Evolutionary conservation across 2,797 vertebrate genomes (phyloP).

Genomic region (Enteromius trimaculatus): DNA sequence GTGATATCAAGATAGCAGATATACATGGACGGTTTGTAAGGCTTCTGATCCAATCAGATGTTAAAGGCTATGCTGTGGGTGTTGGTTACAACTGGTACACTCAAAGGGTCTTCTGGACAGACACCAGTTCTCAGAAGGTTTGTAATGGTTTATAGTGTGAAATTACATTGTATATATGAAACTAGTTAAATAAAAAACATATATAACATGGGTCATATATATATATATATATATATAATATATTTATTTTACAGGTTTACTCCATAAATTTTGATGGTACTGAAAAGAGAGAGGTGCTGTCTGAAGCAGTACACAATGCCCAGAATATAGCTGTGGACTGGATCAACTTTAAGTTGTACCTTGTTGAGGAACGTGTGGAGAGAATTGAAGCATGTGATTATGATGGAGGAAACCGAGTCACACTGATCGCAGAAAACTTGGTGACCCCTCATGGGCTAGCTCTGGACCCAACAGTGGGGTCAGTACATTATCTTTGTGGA

Average conservation of each 20-base stretch:
- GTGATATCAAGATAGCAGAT: conserved; percentile 77
- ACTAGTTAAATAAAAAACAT: not conserved
- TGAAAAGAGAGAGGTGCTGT: conserved; percentile 72
- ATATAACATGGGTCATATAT: not conserved
- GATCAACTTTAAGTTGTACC: conserved; percentile 80
- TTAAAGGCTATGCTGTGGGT: conserved; percentile 72
- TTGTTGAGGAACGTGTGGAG: conserved; percentile 74
- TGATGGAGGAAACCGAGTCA: conserved; percentile 73
- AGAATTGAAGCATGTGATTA: conserved; percentile 77
- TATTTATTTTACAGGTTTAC: conserved; percentile 69
- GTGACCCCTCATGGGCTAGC: conserved; percentile 73
- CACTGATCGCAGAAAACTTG: conserved; percentile 77
- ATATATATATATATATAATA: too few species aligned
- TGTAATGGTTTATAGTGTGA: not conserved
- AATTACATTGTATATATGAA: not conserved
- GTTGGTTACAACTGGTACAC: conserved; percentile 71
- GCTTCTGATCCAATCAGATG: conserved; percentile 72
- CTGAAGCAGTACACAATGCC: conserved; percentile 67
- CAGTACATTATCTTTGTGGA: conserved; percentile 28
- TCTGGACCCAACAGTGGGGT: conserved; percentile 79
- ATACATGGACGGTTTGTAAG: conserved; percentile 73
- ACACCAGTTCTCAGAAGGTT: conserved; percentile 74
- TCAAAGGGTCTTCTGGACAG: conserved; percentile 77
- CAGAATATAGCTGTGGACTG: conserved; percentile 80
- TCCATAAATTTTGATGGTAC: conserved; percentile 71